Base-by-base conservation (phyloP, 2,888 invertebrate genomes). In the Andrena dorsata region DNA sequence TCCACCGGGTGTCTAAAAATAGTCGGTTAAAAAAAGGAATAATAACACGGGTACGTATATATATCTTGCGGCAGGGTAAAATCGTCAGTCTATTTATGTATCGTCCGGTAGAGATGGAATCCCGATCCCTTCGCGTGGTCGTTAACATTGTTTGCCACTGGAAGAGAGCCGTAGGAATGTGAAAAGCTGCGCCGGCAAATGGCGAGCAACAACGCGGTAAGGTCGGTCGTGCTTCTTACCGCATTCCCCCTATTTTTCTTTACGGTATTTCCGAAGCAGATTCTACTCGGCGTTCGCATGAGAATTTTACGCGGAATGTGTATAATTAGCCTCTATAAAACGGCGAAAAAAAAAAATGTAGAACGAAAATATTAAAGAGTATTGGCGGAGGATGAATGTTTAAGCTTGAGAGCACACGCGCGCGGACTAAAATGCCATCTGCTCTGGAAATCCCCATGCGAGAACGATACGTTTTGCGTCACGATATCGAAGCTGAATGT, bases 141-240 rank as follows among this genome's bases (percentile, higher is more conserved):
- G 89, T 90, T 90, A 90, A 88, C 87, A 89, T 90, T 89, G 90
- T 88, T 90, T 80, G 86, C 88, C 80, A 82, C 90, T 77, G 80
- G 80, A 85, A 77, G 77, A 82, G 79, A 84, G 76, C 74, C 71
- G 73, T 74, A 85, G 90, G 89, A 89, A 90, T 90, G 88, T 86
- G 88, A 89, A 89, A 90, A 88, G 83, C 88, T 83, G 79, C 83
- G 85, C 79, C 83, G 83, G 81, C 81, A 82, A 84, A 77, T 76
- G 77, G 80, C 74, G 74, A 70, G 80, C 76, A 83, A 56, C 82
- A 82, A 76, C 79, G 82, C 82, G 70, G 74, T 65, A 70, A 82
- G 73, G 58, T 58, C 71, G 69, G 26, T 70, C 70, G 80, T 69
- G 32, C 80, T 78, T 53, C 76, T 75, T 82, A 51, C 63, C 28